Conservation (phyloP, 2,113 vertebrate species). For the Hystrix brachyura region DNA sequence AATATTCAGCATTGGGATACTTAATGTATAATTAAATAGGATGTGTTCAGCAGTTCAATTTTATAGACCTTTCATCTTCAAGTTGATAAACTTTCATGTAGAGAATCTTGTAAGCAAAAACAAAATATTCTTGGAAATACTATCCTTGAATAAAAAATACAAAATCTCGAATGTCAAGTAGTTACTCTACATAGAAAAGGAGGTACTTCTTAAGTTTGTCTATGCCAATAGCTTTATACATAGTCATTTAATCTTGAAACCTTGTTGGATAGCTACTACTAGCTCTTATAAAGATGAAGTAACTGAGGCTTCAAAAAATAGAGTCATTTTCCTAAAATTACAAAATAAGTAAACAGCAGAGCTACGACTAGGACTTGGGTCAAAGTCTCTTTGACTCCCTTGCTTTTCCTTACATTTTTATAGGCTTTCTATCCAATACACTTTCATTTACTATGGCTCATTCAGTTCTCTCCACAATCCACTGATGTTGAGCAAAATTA, state of each 20-base stretch:
- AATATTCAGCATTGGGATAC: conserved; percentile 78
- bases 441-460: neutral
- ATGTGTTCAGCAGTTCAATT: conserved; percentile 68
- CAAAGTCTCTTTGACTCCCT: neutral
- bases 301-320: neutral
- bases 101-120: conserved; percentile 54
- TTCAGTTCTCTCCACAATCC: neutral
- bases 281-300: neutral
- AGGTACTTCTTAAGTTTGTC: conserved; percentile 12
- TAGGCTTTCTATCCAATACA: conserved; percentile 26
- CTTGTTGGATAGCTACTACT: neutral
- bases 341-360: neutral
- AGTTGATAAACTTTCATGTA: conserved; percentile 67
- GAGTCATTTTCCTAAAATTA: neutral
- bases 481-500: neutral
- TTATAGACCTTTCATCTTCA: conserved; percentile 72
- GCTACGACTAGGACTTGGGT: neutral
- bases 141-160: conserved; percentile 42
- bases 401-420: conserved; percentile 22
- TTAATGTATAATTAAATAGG: conserved; percentile 83
- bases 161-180: conserved; percentile 17
- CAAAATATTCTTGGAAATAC: conserved; percentile 71
- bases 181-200: conserved; percentile 16
- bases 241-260: neutral
- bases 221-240: neutral